phyloP scores from a whole-genome alignment of 2,888 invertebrate species.

The Romanomermis culicivorax region DNA sequence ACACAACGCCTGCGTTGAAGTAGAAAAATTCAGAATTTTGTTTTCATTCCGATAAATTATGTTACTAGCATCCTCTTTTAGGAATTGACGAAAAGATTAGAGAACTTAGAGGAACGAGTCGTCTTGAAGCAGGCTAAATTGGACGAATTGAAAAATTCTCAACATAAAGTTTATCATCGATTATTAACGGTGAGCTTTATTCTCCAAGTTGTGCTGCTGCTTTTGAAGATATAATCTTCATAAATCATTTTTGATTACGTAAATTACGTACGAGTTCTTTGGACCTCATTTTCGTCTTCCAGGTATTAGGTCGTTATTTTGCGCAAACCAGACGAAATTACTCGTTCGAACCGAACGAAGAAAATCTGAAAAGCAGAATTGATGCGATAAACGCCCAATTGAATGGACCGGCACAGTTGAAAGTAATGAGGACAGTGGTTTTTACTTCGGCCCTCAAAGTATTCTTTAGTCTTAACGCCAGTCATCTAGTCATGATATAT shows the following conservation, averaged over 20 bases:
- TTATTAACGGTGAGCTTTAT: conserved; percentile 9
- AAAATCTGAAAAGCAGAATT: conserved; percentile 53
- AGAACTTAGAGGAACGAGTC: neutral
- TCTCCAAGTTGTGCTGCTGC: neutral
- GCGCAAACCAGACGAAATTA: conserved; percentile 2
- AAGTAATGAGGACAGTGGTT: conserved; percentile 36
- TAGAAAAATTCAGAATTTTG: neutral
- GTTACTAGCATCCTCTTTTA: neutral
- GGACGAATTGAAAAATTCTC: neutral
- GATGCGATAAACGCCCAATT: conserved; percentile 66
- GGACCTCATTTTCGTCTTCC: neutral
- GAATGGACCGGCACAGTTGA: conserved; percentile 73
- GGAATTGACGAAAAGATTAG: neutral
- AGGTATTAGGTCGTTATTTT: neutral
- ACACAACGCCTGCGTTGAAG: neutral
- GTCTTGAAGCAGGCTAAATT: neutral
- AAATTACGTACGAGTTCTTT: neutral
- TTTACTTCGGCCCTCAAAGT: no score
- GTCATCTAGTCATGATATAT: no score
- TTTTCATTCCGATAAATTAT: neutral
- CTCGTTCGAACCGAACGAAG: conserved; percentile 16
- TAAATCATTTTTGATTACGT: neutral
- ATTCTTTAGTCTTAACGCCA: no score
- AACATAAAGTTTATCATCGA: conserved; percentile 11
- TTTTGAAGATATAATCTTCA: neutral